Evolutionary conservation across 2,888 invertebrate genomes (phyloP).

Genomic region (Ligdia adustata): DNA sequence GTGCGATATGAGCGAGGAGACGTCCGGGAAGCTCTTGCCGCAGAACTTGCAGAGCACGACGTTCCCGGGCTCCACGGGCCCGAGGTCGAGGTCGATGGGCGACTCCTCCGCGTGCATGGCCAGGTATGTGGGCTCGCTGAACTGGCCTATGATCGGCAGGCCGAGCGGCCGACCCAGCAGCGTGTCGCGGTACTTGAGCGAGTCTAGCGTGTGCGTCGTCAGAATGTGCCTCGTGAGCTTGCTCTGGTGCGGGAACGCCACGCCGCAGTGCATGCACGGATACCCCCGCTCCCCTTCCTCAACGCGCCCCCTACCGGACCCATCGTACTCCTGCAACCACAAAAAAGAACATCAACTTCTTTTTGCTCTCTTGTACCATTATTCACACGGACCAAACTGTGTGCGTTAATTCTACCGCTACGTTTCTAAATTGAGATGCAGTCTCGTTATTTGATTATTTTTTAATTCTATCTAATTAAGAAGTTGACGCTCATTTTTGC

Average conservation of each 20-base stretch:
- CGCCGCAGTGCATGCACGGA: conserved; percentile 95
- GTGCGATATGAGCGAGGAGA: conserved; percentile 93
- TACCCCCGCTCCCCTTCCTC: conserved; percentile 84
- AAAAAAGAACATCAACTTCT: conserved; percentile 95
- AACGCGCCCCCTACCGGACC: conserved; percentile 84
- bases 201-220: conserved; percentile 94
- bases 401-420: conserved; percentile 81
- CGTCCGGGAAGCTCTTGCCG: conserved; percentile 96
- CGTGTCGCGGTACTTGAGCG: conserved; percentile 93
- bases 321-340: conserved; percentile 96
- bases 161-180: conserved; percentile 70
- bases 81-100: conserved; percentile 83
- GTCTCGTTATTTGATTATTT: conserved; percentile 66
- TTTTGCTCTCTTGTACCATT: conserved; percentile 84
- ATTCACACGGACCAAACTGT: conserved; percentile 70
- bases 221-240: conserved; percentile 95
- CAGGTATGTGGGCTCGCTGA: conserved; percentile 76
- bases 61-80: conserved; percentile 87
- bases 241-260: conserved; percentile 94
- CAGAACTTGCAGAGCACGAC: conserved; percentile 96
- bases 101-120: conserved; percentile 83
- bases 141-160: conserved; percentile 73
- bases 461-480: conserved; percentile 84
- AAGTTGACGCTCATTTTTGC: conserved; percentile 96
- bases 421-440: conserved; percentile 82